Conservation (phyloP, 92 coral and sea anemone species). For the Epizoanthus stellaris region DNA sequence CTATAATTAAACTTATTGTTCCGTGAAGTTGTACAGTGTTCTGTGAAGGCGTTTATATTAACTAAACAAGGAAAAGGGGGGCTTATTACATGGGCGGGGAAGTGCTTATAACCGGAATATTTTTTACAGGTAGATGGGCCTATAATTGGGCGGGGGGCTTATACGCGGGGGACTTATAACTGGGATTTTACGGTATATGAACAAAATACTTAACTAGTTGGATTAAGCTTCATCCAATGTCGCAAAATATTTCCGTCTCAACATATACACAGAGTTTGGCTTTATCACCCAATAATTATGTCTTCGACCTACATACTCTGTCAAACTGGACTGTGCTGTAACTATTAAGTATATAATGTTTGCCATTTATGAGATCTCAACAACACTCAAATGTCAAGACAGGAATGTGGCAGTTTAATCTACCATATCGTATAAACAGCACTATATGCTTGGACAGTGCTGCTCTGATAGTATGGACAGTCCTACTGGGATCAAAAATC, state of each 20-base stretch:
- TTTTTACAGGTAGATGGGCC: too few species aligned
- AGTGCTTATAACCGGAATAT: too few species aligned
- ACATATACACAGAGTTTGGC: background rate
- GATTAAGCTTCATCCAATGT: too few species aligned
- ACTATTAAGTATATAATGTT: background rate
- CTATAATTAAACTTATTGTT: too few species aligned
- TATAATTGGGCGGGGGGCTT: too few species aligned
- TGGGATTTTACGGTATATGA: background rate
- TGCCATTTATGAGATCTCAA: conserved; percentile 38
- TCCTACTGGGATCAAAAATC: background rate
- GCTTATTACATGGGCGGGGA: too few species aligned
- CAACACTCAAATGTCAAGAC: conserved; percentile 30
- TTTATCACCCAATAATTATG: background rate
- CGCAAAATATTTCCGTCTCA: too few species aligned
- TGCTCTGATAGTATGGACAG: conserved; percentile 61
- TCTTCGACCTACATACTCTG: background rate
- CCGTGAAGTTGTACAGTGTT: too few species aligned
- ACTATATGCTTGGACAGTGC: conserved; percentile 42
- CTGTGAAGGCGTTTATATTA: too few species aligned
- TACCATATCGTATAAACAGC: conserved; percentile 69
- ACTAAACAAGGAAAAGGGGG: too few species aligned
- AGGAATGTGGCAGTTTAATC: conserved; percentile 44
- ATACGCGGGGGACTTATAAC: too few species aligned
- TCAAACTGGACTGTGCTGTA: background rate
- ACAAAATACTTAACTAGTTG: background rate